Evolutionary conservation across 64 coral and sea anemone species (phyloP), one percentile per base, ranked within the genome.

Genomic region (Montipora cactus): DNA sequence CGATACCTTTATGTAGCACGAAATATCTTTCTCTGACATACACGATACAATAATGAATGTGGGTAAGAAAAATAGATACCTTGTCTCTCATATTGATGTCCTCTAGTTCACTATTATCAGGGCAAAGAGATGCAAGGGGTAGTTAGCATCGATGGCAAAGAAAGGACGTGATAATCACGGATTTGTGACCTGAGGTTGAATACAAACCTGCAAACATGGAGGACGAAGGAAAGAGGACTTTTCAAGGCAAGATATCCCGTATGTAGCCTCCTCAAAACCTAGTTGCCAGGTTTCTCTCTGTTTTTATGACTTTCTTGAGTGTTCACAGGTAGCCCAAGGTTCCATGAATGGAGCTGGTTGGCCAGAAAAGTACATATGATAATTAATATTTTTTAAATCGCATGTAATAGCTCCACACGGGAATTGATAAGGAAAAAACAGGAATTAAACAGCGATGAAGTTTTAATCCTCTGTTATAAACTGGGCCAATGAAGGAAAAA

Each of bases 71-170:
- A 7, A 5, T 37, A 44, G 48, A 12, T 59, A 88, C 92, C 92
- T 93, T 93, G 72, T 93, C 92, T 88, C 92, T 93, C 92, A 93
- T 93, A 52, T 61, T 93, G 92, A 80, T 71, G 86, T 85, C 83
- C 85, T 77, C 77, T 88, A 51, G 68, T 93, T 79, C 61, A 72
- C 82, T 88, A 67, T 45, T 59, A 80, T 79, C n/a, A 59, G 44
- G 44, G 47, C 12, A 80, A 81, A 18, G n/a, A 62, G 25, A 93
- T 93, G 8, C 18, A 72, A 69, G 0, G 0, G 8, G 8, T 25
- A 58, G 78, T 51, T 47, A 80, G 59, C 8, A 67, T 22, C 45
- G 92, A 93, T 93, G 92, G 61, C 49, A 67, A 71, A 75, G 45
- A 5, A 55, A 13, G 23, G 80, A 58, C 0, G 23, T 72, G 77